Evolutionary conservation across 2,797 vertebrate genomes (phyloP).

Genomic region (Enteromius trimaculatus): DNA sequence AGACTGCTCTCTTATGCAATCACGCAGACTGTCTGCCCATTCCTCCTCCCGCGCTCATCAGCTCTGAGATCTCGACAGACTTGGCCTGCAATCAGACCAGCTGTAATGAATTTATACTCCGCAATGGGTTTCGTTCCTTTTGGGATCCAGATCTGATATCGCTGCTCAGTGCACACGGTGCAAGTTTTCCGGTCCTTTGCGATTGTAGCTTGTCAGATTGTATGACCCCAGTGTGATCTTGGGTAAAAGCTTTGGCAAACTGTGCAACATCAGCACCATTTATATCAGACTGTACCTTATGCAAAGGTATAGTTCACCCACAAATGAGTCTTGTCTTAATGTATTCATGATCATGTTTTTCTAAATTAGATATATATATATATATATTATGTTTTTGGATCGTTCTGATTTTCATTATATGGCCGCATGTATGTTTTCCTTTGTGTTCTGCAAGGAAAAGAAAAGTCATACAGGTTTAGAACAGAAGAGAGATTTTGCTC

Average conservation of each 20-base stretch:
- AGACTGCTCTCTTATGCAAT: conserved; percentile 44
- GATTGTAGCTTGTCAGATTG: conserved; percentile 20
- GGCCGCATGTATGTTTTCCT: not conserved
- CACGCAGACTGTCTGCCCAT: conserved; percentile 41
- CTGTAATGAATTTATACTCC: conserved; percentile 48
- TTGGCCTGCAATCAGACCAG: conserved; percentile 48
- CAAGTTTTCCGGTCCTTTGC: conserved; percentile 23
- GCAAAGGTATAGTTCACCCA: not conserved
- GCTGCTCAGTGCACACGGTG: not conserved
- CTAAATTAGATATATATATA: not conserved
- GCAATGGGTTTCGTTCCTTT: conserved; percentile 17
- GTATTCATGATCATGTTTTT: not conserved
- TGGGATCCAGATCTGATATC: conserved; percentile 42
- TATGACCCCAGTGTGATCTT: not conserved
- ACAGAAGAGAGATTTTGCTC: not conserved
- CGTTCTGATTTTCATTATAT: not conserved
- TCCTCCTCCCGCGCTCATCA: conserved; percentile 36
- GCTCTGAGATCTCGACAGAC: conserved; percentile 37
- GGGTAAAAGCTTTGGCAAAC: not conserved
- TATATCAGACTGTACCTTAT: not conserved
- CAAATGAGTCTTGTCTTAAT: not conserved
- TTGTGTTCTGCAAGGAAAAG: not conserved
- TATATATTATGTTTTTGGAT: not conserved
- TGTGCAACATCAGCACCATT: not conserved
- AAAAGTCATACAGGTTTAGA: not conserved